Conservation (phyloP, 2,888 invertebrate genomes). For the Microctonus hyperodae region DNA sequence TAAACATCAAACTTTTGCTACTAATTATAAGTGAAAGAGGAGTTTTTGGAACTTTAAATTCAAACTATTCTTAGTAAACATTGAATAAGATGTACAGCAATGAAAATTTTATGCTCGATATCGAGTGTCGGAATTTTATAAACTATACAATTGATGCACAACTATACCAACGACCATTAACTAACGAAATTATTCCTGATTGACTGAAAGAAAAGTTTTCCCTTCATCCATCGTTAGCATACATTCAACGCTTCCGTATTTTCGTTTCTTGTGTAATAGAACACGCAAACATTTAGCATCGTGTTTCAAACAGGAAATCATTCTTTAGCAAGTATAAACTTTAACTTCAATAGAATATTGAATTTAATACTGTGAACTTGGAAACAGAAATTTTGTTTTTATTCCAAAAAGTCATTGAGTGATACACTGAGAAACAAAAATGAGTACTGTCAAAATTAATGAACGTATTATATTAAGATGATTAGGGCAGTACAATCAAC, state of each 20-base stretch:
- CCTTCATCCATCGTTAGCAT: conserved; percentile 13
- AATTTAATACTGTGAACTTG: background rate
- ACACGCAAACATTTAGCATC: no score
- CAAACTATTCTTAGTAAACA: background rate
- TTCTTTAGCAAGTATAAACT: background rate
- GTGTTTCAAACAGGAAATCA: conserved; percentile 5
- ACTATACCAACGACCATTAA: conserved; percentile 2
- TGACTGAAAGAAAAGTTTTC: conserved; percentile 20
- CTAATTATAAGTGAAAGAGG: background rate
- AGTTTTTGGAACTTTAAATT: background rate
- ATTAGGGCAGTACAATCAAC: no score
- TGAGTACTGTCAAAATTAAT: no score
- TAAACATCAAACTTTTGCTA: background rate
- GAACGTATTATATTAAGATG: no score
- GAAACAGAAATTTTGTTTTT: no score
- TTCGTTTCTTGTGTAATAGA: background rate
- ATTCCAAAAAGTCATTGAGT: no score
- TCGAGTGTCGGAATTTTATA: background rate
- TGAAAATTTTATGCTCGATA: background rate
- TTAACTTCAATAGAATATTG: background rate
- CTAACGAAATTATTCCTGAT: conserved; percentile 11
- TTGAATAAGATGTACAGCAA: background rate
- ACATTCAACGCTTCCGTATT: background rate
- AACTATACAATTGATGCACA: background rate
- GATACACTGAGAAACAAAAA: no score